Percentiles rank a stretch among this genome's conserved stretches.
These are phyloP conservation scores for Mayetiola destructor DNA, from an alignment of 2,888 invertebrate species.

Conservation along the genomic window DNA sequence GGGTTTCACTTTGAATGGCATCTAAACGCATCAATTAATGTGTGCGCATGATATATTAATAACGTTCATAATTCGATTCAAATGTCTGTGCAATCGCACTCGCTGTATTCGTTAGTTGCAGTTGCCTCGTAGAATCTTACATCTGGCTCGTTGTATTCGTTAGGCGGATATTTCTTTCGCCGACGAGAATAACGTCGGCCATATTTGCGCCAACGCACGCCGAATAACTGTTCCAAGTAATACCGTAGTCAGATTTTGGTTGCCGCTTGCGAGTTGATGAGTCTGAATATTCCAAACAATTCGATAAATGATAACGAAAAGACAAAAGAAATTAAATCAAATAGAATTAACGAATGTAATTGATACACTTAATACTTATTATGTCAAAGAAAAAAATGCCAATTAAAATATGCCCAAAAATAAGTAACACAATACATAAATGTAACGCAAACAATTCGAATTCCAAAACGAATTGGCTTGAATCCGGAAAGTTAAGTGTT, in stretches of 20 bases:
- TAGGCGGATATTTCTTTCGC: conserved; percentile 14
- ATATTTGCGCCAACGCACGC: conserved; percentile 42
- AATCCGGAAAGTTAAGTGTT: too few relatives aligned
- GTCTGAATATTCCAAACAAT: conserved; percentile 18
- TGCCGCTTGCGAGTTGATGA: conserved; percentile 40
- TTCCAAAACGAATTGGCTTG: too few relatives aligned
- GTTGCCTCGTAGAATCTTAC: conserved; percentile 15
- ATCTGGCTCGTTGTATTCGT: conserved; percentile 12
- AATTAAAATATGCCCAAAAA: neutral
- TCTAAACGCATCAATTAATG: neutral
- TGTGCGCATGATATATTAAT: neutral
- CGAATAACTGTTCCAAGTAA: conserved; percentile 58
- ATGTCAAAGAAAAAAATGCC: neutral
- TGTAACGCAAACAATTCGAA: too few relatives aligned
- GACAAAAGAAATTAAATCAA: neutral
- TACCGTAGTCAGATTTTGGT: conserved; percentile 61
- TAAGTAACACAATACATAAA: too few relatives aligned
- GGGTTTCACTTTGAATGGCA: too few relatives aligned
- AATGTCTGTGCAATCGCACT: conserved; percentile 16
- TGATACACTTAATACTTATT: too few relatives aligned
- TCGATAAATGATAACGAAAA: neutral
- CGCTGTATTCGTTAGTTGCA: conserved; percentile 7
- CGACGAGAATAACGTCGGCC: conserved; percentile 26
- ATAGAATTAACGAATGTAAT: neutral
- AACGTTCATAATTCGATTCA: neutral